phyloP scores from a whole-genome alignment of 2,113 vertebrate species.

The Brachirus orientalis region DNA sequence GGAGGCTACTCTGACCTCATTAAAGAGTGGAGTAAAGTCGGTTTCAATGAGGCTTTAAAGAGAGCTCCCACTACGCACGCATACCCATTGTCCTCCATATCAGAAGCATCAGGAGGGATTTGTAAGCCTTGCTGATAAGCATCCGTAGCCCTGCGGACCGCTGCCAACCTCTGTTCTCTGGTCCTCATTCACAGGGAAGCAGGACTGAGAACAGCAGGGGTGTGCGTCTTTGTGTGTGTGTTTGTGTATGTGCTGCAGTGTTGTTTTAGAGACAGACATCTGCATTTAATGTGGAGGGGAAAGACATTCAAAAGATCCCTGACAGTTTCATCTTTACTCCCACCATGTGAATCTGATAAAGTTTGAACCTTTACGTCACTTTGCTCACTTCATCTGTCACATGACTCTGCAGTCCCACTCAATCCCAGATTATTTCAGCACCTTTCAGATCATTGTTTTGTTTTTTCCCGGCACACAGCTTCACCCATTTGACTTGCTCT shows the following conservation, averaged over 20 bases:
- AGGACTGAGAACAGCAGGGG: constrained; percentile 57
- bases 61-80: constrained; percentile 68
- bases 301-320: background rate
- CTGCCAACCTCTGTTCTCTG: constrained; percentile 76
- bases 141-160: constrained; percentile 65
- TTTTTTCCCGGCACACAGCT: background rate
- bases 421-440: background rate
- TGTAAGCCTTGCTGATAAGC: constrained; percentile 76
- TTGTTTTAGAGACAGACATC: constrained; percentile 29
- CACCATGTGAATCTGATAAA: background rate
- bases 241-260: constrained; percentile 13
- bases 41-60: constrained; percentile 75
- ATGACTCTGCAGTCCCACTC: background rate
- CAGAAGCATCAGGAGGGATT: constrained; percentile 75
- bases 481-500: background rate
- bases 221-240: constrained; percentile 36
- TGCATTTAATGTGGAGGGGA: background rate
- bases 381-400: background rate
- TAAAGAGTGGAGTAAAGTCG: constrained; percentile 64
- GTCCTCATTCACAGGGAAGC: constrained; percentile 65
- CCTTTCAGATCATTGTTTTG: constrained; percentile 1
- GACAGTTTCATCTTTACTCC: background rate
- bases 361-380: background rate
- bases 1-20: constrained; percentile 66
- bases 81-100: constrained; percentile 80